Conservation (phyloP, 2,113 vertebrate genomes). For the Pitta sordida region DNA sequence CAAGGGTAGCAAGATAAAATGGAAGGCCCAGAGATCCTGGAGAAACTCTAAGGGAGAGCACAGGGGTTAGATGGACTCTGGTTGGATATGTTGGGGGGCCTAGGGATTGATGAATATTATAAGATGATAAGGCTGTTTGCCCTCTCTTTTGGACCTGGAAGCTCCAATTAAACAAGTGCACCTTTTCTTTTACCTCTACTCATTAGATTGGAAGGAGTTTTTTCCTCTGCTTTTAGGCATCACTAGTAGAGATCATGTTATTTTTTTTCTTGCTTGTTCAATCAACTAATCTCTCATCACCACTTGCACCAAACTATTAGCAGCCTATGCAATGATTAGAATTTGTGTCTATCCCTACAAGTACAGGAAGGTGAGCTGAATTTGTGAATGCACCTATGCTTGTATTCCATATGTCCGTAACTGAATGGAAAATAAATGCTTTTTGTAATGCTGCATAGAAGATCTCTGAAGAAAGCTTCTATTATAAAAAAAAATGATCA, state of each 20-base stretch:
- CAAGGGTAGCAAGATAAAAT: too few relatives aligned
- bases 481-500: neutral
- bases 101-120: too few relatives aligned
- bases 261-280: neutral
- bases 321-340: neutral
- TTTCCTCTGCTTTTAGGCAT: too few relatives aligned
- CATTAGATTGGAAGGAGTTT: too few relatives aligned
- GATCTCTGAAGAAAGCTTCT: neutral
- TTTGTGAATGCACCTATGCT: neutral
- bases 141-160: too few relatives aligned
- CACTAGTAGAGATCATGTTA: neutral
- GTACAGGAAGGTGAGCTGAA: neutral
- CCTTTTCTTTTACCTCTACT: too few relatives aligned
- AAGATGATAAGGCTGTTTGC: too few relatives aligned
- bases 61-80: too few relatives aligned
- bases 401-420: neutral
- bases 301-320: neutral
- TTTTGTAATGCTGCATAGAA: neutral
- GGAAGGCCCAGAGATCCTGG: too few relatives aligned
- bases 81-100: too few relatives aligned
- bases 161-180: too few relatives aligned
- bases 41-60: too few relatives aligned
- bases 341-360: neutral
- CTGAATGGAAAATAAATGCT: neutral
- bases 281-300: fast-evolving